Conservation (phyloP, 1,140 invertebrate species). For the Phenacoccus solenopsis region DNA sequence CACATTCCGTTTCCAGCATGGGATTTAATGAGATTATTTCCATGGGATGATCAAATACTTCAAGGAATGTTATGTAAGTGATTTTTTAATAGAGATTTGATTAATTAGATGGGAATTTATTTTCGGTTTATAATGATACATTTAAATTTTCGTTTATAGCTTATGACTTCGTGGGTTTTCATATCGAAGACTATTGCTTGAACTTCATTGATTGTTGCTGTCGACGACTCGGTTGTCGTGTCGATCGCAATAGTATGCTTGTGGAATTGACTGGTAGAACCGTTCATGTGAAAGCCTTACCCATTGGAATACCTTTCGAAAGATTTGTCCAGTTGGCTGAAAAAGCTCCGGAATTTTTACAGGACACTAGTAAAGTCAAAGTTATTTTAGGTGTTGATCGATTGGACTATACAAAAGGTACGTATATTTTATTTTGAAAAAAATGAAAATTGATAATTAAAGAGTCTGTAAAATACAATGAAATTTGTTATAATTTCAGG, state of each 20-base stretch:
- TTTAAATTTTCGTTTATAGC: constrained; percentile 35
- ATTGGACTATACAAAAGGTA: constrained; percentile 81
- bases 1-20: constrained; percentile 87
- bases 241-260: constrained; percentile 71
- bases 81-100: neutral
- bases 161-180: constrained; percentile 83
- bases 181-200: constrained; percentile 79
- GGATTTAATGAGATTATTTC: constrained; percentile 80
- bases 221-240: constrained; percentile 68
- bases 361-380: constrained; percentile 50
- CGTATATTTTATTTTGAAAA: neutral
- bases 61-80: constrained; percentile 65
- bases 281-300: constrained; percentile 64
- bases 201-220: constrained; percentile 88
- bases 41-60: constrained; percentile 83
- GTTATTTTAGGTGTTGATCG: constrained; percentile 76
- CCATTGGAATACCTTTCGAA: constrained; percentile 78
- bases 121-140: neutral
- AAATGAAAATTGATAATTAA: no score
- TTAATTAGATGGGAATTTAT: neutral
- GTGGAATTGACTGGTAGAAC: constrained; percentile 76
- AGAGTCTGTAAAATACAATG: neutral
- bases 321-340: constrained; percentile 69
- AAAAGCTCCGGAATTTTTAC: constrained; percentile 54
- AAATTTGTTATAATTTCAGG: constrained; percentile 4